Conservation (phyloP, 1,140 invertebrate genomes). For the Hormaphis cornu region DNA sequence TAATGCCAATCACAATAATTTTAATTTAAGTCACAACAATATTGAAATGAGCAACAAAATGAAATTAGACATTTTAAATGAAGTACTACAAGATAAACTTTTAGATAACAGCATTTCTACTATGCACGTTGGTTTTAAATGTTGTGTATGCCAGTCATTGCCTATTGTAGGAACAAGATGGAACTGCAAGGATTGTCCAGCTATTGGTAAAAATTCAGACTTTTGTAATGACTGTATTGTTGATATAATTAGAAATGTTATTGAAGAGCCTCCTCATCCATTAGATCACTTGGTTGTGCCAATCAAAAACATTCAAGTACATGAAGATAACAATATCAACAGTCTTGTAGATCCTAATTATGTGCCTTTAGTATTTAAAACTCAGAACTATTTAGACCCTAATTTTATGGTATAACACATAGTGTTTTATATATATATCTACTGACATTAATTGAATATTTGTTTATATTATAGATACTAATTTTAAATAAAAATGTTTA, state of each 20-base stretch:
- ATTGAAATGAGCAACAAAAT: constrained; percentile 1
- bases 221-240: constrained; percentile 48
- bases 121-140: constrained; percentile 44
- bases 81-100: constrained; percentile 17
- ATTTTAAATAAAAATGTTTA: no score
- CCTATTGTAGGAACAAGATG: constrained; percentile 59
- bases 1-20: not conserved
- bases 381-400: constrained; percentile 47
- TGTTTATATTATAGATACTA: no score
- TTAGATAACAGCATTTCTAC: constrained; percentile 5
- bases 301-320: constrained; percentile 40
- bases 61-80: not conserved
- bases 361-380: constrained; percentile 42
- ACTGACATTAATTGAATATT: no score
- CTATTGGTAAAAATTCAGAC: constrained; percentile 43
- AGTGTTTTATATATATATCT: not conserved
- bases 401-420: constrained; percentile 42
- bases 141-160: constrained; percentile 55
- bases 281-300: constrained; percentile 29
- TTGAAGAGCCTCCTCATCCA: constrained; percentile 43
- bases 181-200: constrained; percentile 55
- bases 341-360: constrained; percentile 45
- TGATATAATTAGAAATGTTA: constrained; percentile 40
- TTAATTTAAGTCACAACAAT: not conserved
- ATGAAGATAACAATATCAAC: constrained; percentile 32